Base-by-base conservation (phyloP, 1,140 invertebrate genomes). In the Heterodera schachtii region DNA sequence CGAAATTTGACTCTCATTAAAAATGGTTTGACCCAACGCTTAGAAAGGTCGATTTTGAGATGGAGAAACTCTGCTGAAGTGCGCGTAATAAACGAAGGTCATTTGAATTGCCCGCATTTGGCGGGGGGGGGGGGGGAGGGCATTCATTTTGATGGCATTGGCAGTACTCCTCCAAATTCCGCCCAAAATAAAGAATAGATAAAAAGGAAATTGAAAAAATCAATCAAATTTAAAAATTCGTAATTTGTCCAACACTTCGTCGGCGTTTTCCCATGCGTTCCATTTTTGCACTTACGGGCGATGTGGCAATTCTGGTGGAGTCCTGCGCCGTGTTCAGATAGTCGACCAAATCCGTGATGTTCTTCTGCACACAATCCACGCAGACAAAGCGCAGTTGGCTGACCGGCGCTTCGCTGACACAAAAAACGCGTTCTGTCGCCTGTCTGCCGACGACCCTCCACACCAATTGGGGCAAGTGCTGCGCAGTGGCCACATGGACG, bases 331-430 rank as follows among this genome's bases (percentile, higher is more conserved):
- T 87, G 60, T 88, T 89, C 31, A 89, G 87, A 41, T 86, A 81
- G 77, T 90, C 82, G 46, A 88, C 82, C 80, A 89, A 89, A 80
- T 89, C 88, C 11, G 88, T 89, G 43, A 89, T 88, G 78, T 89
- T 89, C 66, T 83, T 86, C 73, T 88, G 84, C 47, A 80, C 16
- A 75, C 88, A 89, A 64, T 89, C 88, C 43, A 88, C 81, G 74
- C 88, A 89, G 13, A 89, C 78, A 75, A 89, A 89, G 71, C 88
- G 81, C n/a, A 89, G 79, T 73, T 90, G 88, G 44, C 80, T 85
- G 43, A 90, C 88, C 73, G 88, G 88, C n/a, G 81, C 74, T 78
- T 89, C 89, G 70, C 85, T 87, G 19, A 89, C 89, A 73, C 88
- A 89, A 73, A 86, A 88, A 70, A 87, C 81, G 19, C 75, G 79